Conservation (phyloP, 1,140 invertebrate species). For the Caenorhabditis tropicalis region DNA sequence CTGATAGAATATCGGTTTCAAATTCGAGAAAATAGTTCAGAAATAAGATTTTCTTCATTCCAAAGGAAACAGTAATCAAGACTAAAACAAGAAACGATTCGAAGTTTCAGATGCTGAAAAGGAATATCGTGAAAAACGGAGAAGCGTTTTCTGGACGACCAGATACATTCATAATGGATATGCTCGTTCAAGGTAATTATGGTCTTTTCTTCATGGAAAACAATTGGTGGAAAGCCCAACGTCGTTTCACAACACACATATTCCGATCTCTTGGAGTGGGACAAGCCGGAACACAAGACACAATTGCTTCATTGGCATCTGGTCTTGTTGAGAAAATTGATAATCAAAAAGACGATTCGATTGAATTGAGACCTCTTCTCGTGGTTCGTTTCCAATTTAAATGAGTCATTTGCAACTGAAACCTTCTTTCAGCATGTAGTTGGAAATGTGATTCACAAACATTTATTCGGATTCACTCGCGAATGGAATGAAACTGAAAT, state of each 20-base stretch:
- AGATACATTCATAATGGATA: constrained; percentile 41
- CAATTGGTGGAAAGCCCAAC: constrained; percentile 34
- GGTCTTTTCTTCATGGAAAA: constrained; percentile 52
- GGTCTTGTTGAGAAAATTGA: constrained; percentile 21
- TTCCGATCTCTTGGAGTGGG: constrained; percentile 36
- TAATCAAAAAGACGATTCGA: not conserved
- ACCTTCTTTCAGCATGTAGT: constrained; percentile 42
- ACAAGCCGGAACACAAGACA: constrained; percentile 30
- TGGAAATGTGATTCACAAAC: constrained; percentile 51
- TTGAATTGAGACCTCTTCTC: constrained; percentile 35
- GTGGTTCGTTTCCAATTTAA: not conserved
- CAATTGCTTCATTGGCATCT: constrained; percentile 22
- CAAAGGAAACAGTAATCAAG: too few relatives aligned
- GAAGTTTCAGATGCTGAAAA: constrained; percentile 16
- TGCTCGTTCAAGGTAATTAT: constrained; percentile 37
- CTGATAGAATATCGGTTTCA: too few relatives aligned
- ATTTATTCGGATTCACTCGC: constrained; percentile 40
- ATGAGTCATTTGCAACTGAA: too few relatives aligned
- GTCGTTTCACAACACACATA: constrained; percentile 41
- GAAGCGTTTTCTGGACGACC: not conserved
- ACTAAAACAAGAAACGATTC: not conserved
- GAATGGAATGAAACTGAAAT: constrained; percentile 34
- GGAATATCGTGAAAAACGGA: constrained; percentile 1
- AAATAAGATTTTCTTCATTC: too few relatives aligned
- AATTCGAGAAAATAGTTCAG: too few relatives aligned